Percentiles rank a stretch among this genome's conserved stretches.
Evolutionary conservation across 2,888 invertebrate genomes (phyloP).

Genomic region (Acleris sparsana): DNA sequence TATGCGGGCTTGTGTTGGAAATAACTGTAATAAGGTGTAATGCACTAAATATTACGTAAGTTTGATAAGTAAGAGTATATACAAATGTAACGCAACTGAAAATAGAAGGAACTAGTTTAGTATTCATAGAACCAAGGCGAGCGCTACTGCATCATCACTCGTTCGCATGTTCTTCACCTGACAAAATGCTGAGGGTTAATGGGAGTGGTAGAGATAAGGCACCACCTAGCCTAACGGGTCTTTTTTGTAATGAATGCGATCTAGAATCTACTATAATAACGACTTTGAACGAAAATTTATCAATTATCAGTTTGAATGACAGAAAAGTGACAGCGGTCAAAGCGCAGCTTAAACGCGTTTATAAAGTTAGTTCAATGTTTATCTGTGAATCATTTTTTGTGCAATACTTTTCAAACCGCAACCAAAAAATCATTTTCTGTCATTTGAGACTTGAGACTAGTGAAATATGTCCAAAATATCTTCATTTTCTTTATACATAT

Average conservation of each 20-base stretch:
- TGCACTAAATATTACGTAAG: conserved; percentile 35
- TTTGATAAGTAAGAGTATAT: conserved; percentile 9
- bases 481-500: too few relatives aligned
- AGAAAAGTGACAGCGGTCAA: neutral
- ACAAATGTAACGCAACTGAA: conserved; percentile 11
- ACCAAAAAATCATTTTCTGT: neutral
- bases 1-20: conserved; percentile 38
- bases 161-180: conserved; percentile 21
- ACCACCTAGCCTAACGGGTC: neutral
- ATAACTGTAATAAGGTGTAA: conserved; percentile 26
- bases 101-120: conserved; percentile 1
- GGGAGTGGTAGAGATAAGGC: neutral
- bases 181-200: conserved; percentile 16
- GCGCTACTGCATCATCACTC: conserved; percentile 20
- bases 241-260: neutral
- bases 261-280: too few relatives aligned
- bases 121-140: conserved; percentile 24
- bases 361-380: neutral
- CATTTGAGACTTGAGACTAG: too few relatives aligned
- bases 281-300: too few relatives aligned
- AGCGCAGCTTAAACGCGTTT: neutral
- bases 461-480: too few relatives aligned
- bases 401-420: neutral
- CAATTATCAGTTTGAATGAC: neutral
- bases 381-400: neutral